Evolutionary conservation across 1,140 invertebrate species (phyloP).

Genomic region (Achatina immaculata): DNA sequence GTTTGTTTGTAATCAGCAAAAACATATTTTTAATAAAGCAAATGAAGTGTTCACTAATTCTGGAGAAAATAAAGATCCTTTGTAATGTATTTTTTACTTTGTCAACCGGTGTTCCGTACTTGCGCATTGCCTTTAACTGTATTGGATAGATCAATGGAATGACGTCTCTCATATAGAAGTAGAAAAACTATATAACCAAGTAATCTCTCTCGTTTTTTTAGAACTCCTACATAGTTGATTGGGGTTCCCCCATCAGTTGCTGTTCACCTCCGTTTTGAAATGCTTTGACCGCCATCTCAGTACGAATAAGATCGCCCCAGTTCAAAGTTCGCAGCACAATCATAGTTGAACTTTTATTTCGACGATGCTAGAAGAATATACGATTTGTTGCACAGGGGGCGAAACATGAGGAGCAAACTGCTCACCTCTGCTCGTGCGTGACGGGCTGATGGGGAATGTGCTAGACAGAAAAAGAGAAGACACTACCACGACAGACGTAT

Average conservation of each 20-base stretch:
- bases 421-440: neutral
- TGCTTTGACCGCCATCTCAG: neutral
- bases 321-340: neutral
- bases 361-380: neutral
- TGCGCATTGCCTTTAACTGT: neutral
- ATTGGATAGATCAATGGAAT: neutral
- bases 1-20: too few species aligned
- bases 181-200: neutral
- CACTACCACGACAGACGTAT: neutral
- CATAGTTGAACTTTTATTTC: neutral
- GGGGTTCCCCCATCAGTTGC: neutral
- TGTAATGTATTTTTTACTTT: too few species aligned
- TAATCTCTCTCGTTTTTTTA: neutral
- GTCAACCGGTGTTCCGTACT: neutral
- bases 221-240: neutral
- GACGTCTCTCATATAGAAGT: neutral
- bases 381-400: neutral
- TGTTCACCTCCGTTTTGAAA: neutral
- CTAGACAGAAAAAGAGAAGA: neutral
- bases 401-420: conserved; percentile 5
- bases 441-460: neutral
- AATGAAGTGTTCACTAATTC: too few species aligned
- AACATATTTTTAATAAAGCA: too few species aligned
- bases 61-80: too few species aligned
- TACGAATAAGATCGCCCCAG: neutral